These are phyloP conservation scores for Graphium colonna DNA, from an alignment of 2,888 invertebrate species.

Conservation along the genomic window DNA sequence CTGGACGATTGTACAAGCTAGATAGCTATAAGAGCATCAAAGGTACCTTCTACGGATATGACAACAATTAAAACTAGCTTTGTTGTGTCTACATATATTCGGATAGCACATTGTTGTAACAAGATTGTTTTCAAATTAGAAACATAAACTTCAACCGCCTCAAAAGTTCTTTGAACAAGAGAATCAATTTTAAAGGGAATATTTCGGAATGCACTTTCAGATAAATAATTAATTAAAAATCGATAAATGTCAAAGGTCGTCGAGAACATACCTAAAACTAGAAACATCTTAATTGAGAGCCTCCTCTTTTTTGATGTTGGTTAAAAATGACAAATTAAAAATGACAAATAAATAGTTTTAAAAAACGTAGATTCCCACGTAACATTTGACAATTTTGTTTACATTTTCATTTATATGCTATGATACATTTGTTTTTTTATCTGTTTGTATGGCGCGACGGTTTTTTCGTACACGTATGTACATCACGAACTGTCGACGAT, in stretches of 20 bases:
- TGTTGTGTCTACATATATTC: not conserved
- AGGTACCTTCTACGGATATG: slow-evolving; percentile 27
- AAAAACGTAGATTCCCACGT: too few species aligned
- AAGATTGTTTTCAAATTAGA: not conserved
- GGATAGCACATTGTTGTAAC: not conserved
- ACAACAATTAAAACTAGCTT: slow-evolving; percentile 14
- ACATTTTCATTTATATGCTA: slow-evolving; percentile 15
- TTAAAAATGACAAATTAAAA: too few species aligned
- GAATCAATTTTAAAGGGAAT: too few species aligned
- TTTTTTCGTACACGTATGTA: slow-evolving; percentile 21
- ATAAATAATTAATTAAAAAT: too few species aligned
- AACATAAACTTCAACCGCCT: too few species aligned
- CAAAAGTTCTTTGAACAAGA: too few species aligned
- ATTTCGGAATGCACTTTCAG: too few species aligned
- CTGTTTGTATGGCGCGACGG: slow-evolving; percentile 26
- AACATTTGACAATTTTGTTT: slow-evolving; percentile 15
- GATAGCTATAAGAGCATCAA: slow-evolving; percentile 41
- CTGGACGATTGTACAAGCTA: slow-evolving; percentile 44
- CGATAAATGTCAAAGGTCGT: too few species aligned
- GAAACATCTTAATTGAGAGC: too few species aligned
- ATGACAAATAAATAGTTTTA: too few species aligned
- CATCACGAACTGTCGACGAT: slow-evolving; percentile 29
- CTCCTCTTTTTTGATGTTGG: too few species aligned
- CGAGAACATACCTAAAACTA: too few species aligned
- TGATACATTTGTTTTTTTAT: slow-evolving; percentile 18